Percentiles rank a stretch among this genome's conserved stretches.
phyloP scores from a whole-genome alignment of 2,113 vertebrate genomes.

The Scomber scombrus region DNA sequence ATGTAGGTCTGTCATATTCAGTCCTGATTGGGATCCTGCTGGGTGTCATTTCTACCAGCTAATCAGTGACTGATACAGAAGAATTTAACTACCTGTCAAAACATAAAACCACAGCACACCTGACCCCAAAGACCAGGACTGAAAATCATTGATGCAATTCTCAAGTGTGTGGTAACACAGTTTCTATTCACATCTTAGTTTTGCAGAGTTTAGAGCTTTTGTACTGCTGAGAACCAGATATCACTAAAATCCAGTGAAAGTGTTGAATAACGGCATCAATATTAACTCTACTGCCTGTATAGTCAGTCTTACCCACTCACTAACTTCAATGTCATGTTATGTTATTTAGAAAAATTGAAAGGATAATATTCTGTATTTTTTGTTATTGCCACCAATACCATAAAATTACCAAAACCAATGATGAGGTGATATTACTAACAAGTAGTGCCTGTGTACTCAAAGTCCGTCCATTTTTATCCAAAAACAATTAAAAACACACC shows the following conservation, averaged over 20 bases:
- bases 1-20: constrained; percentile 35
- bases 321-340: not conserved
- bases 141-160: constrained; percentile 36
- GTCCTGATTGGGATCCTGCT: constrained; percentile 26
- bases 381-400: not conserved
- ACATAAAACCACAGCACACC: constrained; percentile 7
- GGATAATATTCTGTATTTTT: constrained; percentile 8
- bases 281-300: constrained; percentile 17
- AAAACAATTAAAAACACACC: constrained; percentile 4
- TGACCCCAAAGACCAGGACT: constrained; percentile 26
- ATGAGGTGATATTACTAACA: not conserved
- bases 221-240: not conserved
- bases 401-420: constrained; percentile 17
- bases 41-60: not conserved
- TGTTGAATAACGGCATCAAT: constrained; percentile 7
- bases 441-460: not conserved
- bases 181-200: constrained; percentile 25
- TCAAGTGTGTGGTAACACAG: constrained; percentile 34
- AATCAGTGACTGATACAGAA: not conserved
- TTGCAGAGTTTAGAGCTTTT: not conserved
- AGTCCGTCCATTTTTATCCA: not conserved
- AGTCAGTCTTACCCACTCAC: constrained; percentile 13
- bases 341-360: not conserved
- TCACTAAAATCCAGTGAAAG: not conserved
- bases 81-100: not conserved